Percentiles rank a stretch among this genome's conserved stretches.
These are phyloP conservation scores for Asteroscopus sphinx DNA, from an alignment of 2,888 invertebrate genomes.

Conservation along the genomic window DNA sequence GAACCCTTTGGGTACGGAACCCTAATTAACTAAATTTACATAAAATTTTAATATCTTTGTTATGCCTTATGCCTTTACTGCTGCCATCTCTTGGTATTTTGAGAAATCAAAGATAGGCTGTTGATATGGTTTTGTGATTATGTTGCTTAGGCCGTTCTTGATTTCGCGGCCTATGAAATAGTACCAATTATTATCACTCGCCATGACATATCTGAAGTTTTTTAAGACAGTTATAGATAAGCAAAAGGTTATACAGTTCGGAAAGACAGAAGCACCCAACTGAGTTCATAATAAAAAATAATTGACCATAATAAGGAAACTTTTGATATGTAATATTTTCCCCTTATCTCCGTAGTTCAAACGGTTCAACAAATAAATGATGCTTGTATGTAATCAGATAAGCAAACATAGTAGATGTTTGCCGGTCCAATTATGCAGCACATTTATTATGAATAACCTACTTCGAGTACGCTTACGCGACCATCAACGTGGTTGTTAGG, in stretches of 20 bases:
- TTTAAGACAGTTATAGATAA: neutral
- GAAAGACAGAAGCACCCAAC: conserved; percentile 2
- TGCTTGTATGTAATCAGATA: conserved; percentile 45
- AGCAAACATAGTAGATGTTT: conserved; percentile 23
- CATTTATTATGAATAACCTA: neutral
- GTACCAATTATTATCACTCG: too few relatives aligned
- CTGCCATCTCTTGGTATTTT: too few relatives aligned
- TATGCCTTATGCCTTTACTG: too few relatives aligned
- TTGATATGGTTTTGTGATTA: too few relatives aligned
- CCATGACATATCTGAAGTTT: neutral
- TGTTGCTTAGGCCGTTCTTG: too few relatives aligned
- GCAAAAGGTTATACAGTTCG: neutral
- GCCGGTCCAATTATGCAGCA: conserved; percentile 8
- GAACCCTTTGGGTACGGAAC: too few relatives aligned
- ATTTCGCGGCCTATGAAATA: too few relatives aligned
- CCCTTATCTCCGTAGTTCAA: conserved; percentile 40
- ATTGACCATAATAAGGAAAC: conserved; percentile 40
- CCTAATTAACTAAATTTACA: too few relatives aligned
- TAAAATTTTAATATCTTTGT: too few relatives aligned
- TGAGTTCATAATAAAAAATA: conserved; percentile 28
- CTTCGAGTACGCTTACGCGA: neutral
- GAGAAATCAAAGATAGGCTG: too few relatives aligned
- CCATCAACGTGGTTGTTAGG: too few relatives aligned
- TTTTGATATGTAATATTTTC: conserved; percentile 14
- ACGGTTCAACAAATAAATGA: conserved; percentile 45